Evolutionary conservation across 2,797 vertebrate species (phyloP), one percentile per base, ranked within the genome.

Genomic region (Poeciliopsis turneri): DNA sequence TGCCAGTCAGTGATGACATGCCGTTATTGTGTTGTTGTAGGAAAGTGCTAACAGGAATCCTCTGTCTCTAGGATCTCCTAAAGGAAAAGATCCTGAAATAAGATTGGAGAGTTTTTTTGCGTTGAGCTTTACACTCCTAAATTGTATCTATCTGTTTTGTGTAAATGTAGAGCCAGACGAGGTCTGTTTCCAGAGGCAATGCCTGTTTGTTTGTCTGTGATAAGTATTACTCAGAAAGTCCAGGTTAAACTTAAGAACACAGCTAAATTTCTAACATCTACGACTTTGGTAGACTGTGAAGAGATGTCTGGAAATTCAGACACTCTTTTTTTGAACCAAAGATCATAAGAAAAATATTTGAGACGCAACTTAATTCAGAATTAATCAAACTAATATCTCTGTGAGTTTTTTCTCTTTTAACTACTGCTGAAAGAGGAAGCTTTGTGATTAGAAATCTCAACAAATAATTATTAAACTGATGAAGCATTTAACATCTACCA

Each of bases 1-100:
- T 84, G 81, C 88, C 55, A 79, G 39, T 84, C 80, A 74, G 89
- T 59, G 89, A 90, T 94, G 92, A 92, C 91, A 85, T 82, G 77
- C 53, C 78, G 85, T 88, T 89, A 86, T 90, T 92, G 86, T 82
- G 85, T 79, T 88, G 89, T 84, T 78, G 81, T 70, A 70, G 80
- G 75, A 45, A 78, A 84, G 84, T 79, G 84, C 69, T 77, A 85
- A 90, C 88, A 87, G 87, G 82, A 74, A 86, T 81, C 46, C 79
- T 84, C 28, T 78, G 81, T 79, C 79, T 88, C 78, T 59, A 41
- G 0, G 33, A 81, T 81, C 78, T 85, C 69, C 4, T 1, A 72
- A 28, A 9, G 20, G 74, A 66, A 86, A 71, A 75, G 53, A 78
- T 46, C 51, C 76, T 78, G 78, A 84, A 78, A 53, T n/a, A 6